phyloP scores from a whole-genome alignment of 2,888 invertebrate genomes.

The Dorcus parallelipipedus region DNA sequence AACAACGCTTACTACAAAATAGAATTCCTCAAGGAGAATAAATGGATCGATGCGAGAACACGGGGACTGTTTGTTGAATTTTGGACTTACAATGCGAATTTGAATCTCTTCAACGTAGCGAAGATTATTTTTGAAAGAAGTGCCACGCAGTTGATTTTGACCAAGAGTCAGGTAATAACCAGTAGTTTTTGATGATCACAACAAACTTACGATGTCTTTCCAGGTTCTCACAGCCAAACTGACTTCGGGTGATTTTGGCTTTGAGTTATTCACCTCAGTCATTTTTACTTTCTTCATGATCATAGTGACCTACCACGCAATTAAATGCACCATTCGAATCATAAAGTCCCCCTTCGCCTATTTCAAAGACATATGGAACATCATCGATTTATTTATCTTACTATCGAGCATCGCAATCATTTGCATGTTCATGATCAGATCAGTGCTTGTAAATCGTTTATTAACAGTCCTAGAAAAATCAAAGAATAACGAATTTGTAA shows the following conservation, averaged over 20 bases:
- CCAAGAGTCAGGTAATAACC: neutral
- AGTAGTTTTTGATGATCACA: too few relatives aligned
- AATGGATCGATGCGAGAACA: slow-evolving; percentile 25
- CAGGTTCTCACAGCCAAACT: slow-evolving; percentile 22
- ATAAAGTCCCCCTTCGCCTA: slow-evolving; percentile 3
- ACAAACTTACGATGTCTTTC: slow-evolving; percentile 1
- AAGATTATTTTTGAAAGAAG: slow-evolving; percentile 23
- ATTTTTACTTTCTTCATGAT: slow-evolving; percentile 17
- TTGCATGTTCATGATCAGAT: slow-evolving; percentile 3
- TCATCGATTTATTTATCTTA: slow-evolving; percentile 22
- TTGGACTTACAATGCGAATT: slow-evolving; percentile 27
- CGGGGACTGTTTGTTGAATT: slow-evolving; percentile 26
- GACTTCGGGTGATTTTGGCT: slow-evolving; percentile 18
- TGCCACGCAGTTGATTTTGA: slow-evolving; percentile 8
- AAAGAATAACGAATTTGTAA: slow-evolving; percentile 24
- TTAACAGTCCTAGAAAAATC: slow-evolving; percentile 19
- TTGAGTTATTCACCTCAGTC: slow-evolving; percentile 16
- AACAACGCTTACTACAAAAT: slow-evolving; percentile 23
- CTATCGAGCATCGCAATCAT: slow-evolving; percentile 9
- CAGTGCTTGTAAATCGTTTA: slow-evolving; percentile 15
- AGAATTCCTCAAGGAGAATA: slow-evolving; percentile 12
- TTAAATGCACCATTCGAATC: slow-evolving; percentile 8
- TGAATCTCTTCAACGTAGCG: slow-evolving; percentile 25
- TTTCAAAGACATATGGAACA: slow-evolving; percentile 20
- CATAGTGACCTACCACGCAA: slow-evolving; percentile 14